phyloP scores from a whole-genome alignment of 2,113 vertebrate genomes.

The Laticauda colubrina region DNA sequence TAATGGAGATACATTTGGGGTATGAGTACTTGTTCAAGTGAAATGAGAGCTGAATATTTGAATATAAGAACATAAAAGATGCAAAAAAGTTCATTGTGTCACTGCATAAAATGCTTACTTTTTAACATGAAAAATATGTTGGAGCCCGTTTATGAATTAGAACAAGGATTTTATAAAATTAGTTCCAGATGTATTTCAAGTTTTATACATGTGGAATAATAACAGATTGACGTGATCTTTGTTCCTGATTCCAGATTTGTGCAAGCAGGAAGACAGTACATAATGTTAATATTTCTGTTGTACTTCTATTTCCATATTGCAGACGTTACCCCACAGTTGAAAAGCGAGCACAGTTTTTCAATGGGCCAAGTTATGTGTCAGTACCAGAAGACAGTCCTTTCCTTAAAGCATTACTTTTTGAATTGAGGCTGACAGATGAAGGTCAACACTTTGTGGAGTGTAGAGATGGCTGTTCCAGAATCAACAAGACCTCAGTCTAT shows the following conservation, averaged over 20 bases:
- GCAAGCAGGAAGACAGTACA: background rate
- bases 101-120: background rate
- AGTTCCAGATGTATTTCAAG: background rate
- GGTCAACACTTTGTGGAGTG: conserved; percentile 75
- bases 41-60: background rate
- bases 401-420: conserved; percentile 80
- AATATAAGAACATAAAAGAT: background rate
- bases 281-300: background rate
- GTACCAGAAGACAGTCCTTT: conserved; percentile 81
- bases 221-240: no score
- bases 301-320: conserved; percentile 18
- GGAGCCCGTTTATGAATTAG: background rate
- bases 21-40: background rate
- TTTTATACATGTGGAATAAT: background rate
- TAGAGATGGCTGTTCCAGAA: conserved; percentile 80
- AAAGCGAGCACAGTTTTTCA: conserved; percentile 77
- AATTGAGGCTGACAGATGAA: conserved; percentile 76
- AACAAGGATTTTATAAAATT: background rate
- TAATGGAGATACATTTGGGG: background rate
- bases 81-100: background rate
- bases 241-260: background rate
- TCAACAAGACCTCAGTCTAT: conserved; percentile 73
- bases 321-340: conserved; percentile 89
- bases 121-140: background rate
- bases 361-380: conserved; percentile 73